Evolutionary conservation across 2,888 invertebrate genomes (phyloP).

Genomic region (Endotricha flammealis): DNA sequence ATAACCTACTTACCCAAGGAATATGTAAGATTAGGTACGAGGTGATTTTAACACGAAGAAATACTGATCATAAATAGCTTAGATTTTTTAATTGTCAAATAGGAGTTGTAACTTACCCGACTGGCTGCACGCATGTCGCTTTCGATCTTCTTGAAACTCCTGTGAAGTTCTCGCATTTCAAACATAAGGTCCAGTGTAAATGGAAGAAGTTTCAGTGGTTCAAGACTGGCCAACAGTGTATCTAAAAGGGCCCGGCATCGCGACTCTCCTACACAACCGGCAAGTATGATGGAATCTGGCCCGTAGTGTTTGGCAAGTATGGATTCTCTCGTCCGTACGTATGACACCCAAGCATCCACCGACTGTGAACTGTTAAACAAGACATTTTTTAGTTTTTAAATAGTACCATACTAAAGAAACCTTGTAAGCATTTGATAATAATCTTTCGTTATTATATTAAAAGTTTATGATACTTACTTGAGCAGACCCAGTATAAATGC

Average conservation of each 20-base stretch:
- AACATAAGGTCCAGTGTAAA: slow-evolving; percentile 90
- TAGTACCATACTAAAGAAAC: too few species aligned
- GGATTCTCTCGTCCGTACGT: slow-evolving; percentile 89
- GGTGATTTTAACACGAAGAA: too few species aligned
- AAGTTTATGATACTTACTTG: slow-evolving; percentile 79
- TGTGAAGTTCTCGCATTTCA: slow-evolving; percentile 86
- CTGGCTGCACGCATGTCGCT: slow-evolving; percentile 73
- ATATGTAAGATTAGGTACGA: slow-evolving; percentile 5
- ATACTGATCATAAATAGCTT: too few species aligned
- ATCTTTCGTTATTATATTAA: not conserved
- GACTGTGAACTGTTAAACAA: slow-evolving; percentile 86
- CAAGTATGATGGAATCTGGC: slow-evolving; percentile 84
- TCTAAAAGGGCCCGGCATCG: slow-evolving; percentile 82
- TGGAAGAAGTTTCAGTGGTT: slow-evolving; percentile 87
- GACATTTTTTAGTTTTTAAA: slow-evolving; percentile 4
- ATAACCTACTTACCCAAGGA: slow-evolving; percentile 26
- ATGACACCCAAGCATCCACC: slow-evolving; percentile 94
- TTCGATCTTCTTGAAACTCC: slow-evolving; percentile 85
- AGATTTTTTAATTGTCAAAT: slow-evolving; percentile 13
- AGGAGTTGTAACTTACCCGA: slow-evolving; percentile 46
- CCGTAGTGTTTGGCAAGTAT: slow-evolving; percentile 89
- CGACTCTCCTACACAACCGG: slow-evolving; percentile 75
- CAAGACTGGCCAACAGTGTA: slow-evolving; percentile 85
- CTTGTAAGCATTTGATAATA: not conserved
- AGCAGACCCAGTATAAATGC: slow-evolving; percentile 92